Evolutionary conservation across 2,797 vertebrate species (phyloP), one percentile per base, ranked within the genome.

Genomic region (Paedocypris micromegethes): DNA sequence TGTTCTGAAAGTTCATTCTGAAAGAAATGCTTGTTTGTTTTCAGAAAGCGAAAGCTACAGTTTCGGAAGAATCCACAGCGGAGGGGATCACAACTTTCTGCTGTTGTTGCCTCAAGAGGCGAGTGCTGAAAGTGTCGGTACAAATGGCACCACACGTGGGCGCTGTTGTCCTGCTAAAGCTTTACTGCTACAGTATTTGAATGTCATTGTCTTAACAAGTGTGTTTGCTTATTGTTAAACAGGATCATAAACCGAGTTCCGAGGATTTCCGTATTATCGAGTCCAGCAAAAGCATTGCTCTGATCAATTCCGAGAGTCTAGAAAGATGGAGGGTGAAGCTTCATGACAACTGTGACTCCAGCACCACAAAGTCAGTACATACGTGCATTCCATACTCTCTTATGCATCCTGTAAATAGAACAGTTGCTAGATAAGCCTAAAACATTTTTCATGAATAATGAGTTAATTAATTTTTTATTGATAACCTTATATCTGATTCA

Each of bases 31-130:
- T 55, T 72, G 6, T 41, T 43, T 64, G 38, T n/a, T n/a, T 5
- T 2, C 61, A 82, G 87, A 83, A 46, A 89, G 87, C 77, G 91
- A 87, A 77, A 88, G 86, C 44, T 90, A 86, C 73, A 82, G 87
- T 61, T 90, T 97, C 82, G 90, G 91, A 81, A 93, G 90, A 84
- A 92, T 98, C 78, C 92, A 92, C 85, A 93, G 93, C 83, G 96
- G 96, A 83, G 95, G 93, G 78, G 92, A 97, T 86, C 96, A 97
- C 72, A 93, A 92, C 55, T 95, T 97, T 84, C 85, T 97, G 68
- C 84, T 97, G 79, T 94, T 91, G 77, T 92, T 93, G 44, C 85
- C 85, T 80, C 85, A 88, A 0, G 90, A 94, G 91, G 96, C 97
- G 89, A 87, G 9, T 47, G n/a, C 8, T 40, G 37, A 6, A n/a